These are phyloP conservation scores for Nannoperca obscura DNA, from an alignment of 2,797 vertebrate genomes.

Conservation along the genomic window DNA sequence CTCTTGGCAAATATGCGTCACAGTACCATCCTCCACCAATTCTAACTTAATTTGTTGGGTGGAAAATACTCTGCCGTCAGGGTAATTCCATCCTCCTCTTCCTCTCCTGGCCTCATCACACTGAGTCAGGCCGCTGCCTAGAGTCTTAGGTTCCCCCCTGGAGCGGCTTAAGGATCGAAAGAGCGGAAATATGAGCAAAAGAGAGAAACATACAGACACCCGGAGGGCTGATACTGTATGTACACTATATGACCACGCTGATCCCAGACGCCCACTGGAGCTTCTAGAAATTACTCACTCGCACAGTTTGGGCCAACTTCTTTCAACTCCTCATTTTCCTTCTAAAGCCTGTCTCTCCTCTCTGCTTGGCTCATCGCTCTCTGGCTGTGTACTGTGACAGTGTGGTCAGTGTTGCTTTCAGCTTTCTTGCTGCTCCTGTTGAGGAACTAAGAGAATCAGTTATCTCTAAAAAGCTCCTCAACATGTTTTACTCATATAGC, in stretches of 20 bases:
- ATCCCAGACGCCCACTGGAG: conserved; percentile 48
- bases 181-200: conserved; percentile 24
- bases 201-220: conserved; percentile 41
- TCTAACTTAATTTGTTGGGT: conserved; percentile 30
- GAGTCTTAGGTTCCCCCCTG: conserved; percentile 52
- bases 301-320: conserved; percentile 43
- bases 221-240: conserved; percentile 33
- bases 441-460: conserved; percentile 26
- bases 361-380: conserved; percentile 51
- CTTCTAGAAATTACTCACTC: conserved; percentile 42
- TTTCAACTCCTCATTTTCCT: conserved; percentile 52
- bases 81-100: conserved; percentile 71
- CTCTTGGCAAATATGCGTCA: conserved; percentile 31
- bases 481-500: conserved; percentile 15
- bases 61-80: conserved; percentile 42
- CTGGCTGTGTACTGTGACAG: conserved; percentile 41
- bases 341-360: conserved; percentile 53
- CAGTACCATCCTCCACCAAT: conserved; percentile 16
- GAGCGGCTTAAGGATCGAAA: conserved; percentile 36
- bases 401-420: conserved; percentile 50
- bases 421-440: conserved; percentile 39
- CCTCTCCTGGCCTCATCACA: conserved; percentile 55
- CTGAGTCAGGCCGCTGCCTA: conserved; percentile 45
- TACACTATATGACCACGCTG: conserved; percentile 18
- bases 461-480: conserved; percentile 9